Conservation (phyloP, 2,888 invertebrate genomes). For the Drosophila meridiana region DNA sequence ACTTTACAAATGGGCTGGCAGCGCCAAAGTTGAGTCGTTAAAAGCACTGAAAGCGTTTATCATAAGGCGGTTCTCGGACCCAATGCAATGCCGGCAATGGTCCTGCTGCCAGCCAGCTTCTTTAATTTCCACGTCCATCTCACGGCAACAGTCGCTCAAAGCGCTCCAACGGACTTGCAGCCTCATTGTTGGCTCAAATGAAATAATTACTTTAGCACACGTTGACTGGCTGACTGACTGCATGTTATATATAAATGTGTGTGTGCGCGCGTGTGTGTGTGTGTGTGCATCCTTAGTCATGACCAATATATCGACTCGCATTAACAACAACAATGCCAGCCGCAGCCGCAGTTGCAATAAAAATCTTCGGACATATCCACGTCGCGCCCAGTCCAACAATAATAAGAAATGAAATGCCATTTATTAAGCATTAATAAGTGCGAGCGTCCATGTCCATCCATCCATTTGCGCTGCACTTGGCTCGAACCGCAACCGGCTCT, state of each 20-base stretch:
- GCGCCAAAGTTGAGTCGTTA: constrained; percentile 72
- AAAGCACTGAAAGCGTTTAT: constrained; percentile 67
- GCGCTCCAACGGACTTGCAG: constrained; percentile 73
- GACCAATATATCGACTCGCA: constrained; percentile 81
- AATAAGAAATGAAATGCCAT: constrained; percentile 85
- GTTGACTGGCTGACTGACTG: constrained; percentile 59
- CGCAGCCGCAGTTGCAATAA: constrained; percentile 65
- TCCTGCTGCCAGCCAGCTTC: constrained; percentile 71
- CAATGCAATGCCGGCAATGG: constrained; percentile 23
- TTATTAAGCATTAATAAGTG: constrained; percentile 85
- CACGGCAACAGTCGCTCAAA: constrained; percentile 60
- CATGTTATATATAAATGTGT: constrained; percentile 24
- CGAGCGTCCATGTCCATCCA: constrained; percentile 73
- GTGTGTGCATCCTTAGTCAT: constrained; percentile 73
- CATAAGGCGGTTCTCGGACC: constrained; percentile 41
- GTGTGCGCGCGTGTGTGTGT: constrained; percentile 20
- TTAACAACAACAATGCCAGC: constrained; percentile 66
- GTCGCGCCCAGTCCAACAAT: constrained; percentile 76
- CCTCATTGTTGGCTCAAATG: constrained; percentile 82
- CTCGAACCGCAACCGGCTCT: constrained; percentile 36
- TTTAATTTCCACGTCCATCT: constrained; percentile 83
- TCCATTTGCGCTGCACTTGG: constrained; percentile 69
- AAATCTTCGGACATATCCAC: constrained; percentile 70
- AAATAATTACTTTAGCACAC: constrained; percentile 83
- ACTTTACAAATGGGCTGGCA: constrained; percentile 69